Evolutionary conservation across 2,888 invertebrate genomes (phyloP), one percentile per base, ranked within the genome.

Genomic region (Dendrolimus pini): DNA sequence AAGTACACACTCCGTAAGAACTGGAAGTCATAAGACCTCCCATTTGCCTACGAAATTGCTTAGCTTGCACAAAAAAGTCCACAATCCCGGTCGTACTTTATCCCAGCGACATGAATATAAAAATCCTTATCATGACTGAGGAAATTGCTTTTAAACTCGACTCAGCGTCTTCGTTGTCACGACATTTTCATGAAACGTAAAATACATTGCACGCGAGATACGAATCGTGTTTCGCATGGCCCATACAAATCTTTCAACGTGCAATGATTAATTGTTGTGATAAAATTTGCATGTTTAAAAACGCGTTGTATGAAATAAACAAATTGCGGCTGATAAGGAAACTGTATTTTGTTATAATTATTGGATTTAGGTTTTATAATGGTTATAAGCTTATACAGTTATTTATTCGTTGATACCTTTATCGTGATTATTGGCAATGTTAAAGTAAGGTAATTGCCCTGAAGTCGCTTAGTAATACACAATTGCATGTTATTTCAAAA

Each of bases 201-300:
- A 47, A 47, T 47, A 47, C 47, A 47, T 47, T 47, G 47, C 47
- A 47, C 47, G 47, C 47, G 47, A 47, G 47, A 47, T 47, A 47
- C 47, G 9, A 47, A 47, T 47, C 47, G 47, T 12, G 47, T 47
- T 47, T 47, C 3, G 47, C 47, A 47, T 47, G 12, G 47, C 47
- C 47, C 13, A 53, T 41, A 56, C 56, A 56, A 56, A 56, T 56
- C 41, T 56, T 56, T 56, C 56, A 41, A 18, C 56, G 53, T 53
- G 53, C 41, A 53, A 53, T 56, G 53, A 56, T 56, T 56, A 56
- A 56, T 56, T 56, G 47, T 47, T 47, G 47, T 10, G 47, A 47
- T 47, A 47, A 47, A 10, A 47, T 47, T 47, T 10, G 47, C 47
- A 47, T 47, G 47, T 47, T 47, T 10, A 10, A 47, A 12, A 47